phyloP scores from a whole-genome alignment of 1,140 invertebrate genomes.

The Hypothenemus hampei region DNA sequence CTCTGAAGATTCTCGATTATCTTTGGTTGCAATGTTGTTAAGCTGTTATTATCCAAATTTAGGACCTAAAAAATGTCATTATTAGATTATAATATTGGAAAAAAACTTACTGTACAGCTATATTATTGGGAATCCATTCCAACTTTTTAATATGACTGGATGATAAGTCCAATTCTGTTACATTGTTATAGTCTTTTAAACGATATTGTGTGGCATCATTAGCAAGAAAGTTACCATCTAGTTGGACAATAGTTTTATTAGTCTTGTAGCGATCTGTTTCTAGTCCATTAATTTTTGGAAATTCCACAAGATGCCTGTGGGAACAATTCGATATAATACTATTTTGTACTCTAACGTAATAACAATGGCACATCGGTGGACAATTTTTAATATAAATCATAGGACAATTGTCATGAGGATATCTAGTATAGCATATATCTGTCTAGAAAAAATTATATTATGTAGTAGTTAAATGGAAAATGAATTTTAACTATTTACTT shows the following conservation, averaged over 20 bases:
- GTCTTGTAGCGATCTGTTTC: not conserved
- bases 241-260: not conserved
- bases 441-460: not conserved
- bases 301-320: constrained; percentile 3
- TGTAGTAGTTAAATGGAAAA: not conserved
- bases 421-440: constrained; percentile 13
- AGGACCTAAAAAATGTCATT: constrained; percentile 26
- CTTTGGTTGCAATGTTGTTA: not conserved
- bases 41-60: constrained; percentile 9
- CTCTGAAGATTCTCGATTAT: constrained; percentile 27
- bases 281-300: constrained; percentile 10
- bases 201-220: constrained; percentile 5
- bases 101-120: constrained; percentile 7
- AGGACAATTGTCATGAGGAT: constrained; percentile 6
- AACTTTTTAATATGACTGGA: constrained; percentile 26
- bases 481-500: constrained; percentile 2
- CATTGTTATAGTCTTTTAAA: constrained; percentile 23
- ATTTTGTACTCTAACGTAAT: constrained; percentile 7
- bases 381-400: constrained; percentile 14
- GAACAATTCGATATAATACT: constrained; percentile 25
- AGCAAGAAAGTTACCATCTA: constrained; percentile 3
- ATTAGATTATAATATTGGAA: not conserved
- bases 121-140: constrained; percentile 28
- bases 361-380: constrained; percentile 24
- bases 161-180: constrained; percentile 30